Conservation (phyloP, 1,140 invertebrate species). For the Achroia grisella region DNA sequence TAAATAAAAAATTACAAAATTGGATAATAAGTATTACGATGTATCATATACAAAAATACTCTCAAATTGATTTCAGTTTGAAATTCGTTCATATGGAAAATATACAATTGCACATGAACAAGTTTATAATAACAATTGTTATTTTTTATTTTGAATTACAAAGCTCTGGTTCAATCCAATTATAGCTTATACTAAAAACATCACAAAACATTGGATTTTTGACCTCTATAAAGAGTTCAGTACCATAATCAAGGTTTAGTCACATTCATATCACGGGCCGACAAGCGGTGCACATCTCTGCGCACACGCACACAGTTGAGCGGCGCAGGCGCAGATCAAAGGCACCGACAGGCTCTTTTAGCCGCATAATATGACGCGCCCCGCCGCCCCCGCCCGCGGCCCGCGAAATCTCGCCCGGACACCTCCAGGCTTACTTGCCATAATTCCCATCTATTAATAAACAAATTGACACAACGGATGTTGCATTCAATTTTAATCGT, state of each 20-base stretch:
- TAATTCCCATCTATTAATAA: constrained; percentile 69
- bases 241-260: constrained; percentile 71
- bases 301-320: constrained; percentile 47
- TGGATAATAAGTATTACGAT: no score
- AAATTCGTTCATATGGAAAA: no score
- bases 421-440: constrained; percentile 61
- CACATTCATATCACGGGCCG: constrained; percentile 64
- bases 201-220: constrained; percentile 37
- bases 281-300: constrained; percentile 48
- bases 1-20: no score
- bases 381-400: constrained; percentile 42
- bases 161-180: constrained; percentile 10
- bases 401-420: constrained; percentile 36
- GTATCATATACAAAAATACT: no score
- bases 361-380: constrained; percentile 70
- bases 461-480: constrained; percentile 65
- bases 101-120: no score
- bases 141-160: no score
- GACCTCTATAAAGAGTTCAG: constrained; percentile 61
- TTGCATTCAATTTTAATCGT: constrained; percentile 9
- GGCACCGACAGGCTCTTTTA: constrained; percentile 72
- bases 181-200: constrained; percentile 23
- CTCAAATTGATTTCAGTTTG: no score
- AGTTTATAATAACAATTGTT: no score
- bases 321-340: constrained; percentile 55